These are phyloP conservation scores for Gymnoscelis rufifasciata DNA, from an alignment of 2,888 invertebrate genomes.

Conservation along the genomic window DNA sequence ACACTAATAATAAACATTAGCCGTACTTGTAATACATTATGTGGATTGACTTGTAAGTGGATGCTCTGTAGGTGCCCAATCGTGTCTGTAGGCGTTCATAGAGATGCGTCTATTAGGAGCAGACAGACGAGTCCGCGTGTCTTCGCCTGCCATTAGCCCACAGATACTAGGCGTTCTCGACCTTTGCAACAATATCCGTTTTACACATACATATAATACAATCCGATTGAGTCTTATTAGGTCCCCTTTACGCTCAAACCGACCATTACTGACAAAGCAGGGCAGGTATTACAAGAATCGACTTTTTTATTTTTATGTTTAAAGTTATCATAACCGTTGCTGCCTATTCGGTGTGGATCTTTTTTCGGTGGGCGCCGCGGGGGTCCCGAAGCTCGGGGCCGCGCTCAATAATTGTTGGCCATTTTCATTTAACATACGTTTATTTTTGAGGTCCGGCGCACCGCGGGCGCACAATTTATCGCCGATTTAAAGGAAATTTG, in stretches of 20 bases:
- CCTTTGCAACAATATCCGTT: too few species aligned
- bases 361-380: constrained; percentile 29
- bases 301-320: neutral
- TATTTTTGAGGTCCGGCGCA: constrained; percentile 52
- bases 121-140: neutral
- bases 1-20: too few species aligned
- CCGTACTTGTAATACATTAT: too few species aligned
- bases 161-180: too few species aligned
- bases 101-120: neutral
- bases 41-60: too few species aligned
- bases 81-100: neutral
- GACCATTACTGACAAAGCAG: neutral
- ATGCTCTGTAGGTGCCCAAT: too few species aligned
- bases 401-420: constrained; percentile 55
- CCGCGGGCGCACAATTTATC: constrained; percentile 62
- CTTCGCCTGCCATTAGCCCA: neutral
- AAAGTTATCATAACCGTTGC: neutral
- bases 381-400: constrained; percentile 34
- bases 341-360: constrained; percentile 6
- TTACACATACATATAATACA: too few species aligned
- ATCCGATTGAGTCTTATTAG: too few species aligned
- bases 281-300: neutral
- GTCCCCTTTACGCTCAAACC: too few species aligned
- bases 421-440: constrained; percentile 52
- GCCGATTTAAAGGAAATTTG: constrained; percentile 66